phyloP scores from a whole-genome alignment of 37 sponge, comb jelly and placozoan genomes.

The Hormiphora californensis region DNA sequence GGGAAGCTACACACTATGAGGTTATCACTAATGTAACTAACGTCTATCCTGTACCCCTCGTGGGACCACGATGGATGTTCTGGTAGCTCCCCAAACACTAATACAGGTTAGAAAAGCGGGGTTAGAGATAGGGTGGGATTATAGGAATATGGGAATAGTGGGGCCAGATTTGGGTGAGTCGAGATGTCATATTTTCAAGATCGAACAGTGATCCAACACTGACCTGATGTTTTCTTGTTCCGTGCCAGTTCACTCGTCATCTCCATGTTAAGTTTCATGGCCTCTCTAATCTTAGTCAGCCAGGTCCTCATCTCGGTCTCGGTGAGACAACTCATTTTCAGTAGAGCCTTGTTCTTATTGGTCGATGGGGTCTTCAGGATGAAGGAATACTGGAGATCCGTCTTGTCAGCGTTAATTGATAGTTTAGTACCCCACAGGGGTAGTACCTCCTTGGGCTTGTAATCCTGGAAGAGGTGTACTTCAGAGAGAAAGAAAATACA shows the following conservation, averaged over 20 bases:
- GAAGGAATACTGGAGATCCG: slow-evolving; percentile 46
- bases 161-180: no score
- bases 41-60: slow-evolving; percentile 45
- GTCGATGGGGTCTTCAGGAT: slow-evolving; percentile 43
- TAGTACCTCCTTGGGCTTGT: not conserved
- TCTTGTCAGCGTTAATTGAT: slow-evolving; percentile 40
- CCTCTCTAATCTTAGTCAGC: slow-evolving; percentile 22
- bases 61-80: slow-evolving; percentile 36
- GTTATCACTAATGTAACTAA: slow-evolving; percentile 45
- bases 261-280: slow-evolving; percentile 38
- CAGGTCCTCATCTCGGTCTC: slow-evolving; percentile 26
- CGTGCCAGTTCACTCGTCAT: slow-evolving; percentile 17
- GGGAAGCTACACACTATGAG: slow-evolving; percentile 51
- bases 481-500: no score
- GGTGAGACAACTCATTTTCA: slow-evolving; percentile 32
- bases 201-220: not conserved
- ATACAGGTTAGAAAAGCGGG: not conserved
- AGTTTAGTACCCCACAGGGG: slow-evolving; percentile 35
- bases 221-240: slow-evolving; percentile 42
- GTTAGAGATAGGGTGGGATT: no score
- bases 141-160: no score
- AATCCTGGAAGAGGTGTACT: no score
- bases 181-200: no score
- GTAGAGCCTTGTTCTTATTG: slow-evolving; percentile 39
- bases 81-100: slow-evolving; percentile 33